Evolutionary conservation across 2,888 invertebrate species (phyloP), one percentile per base, ranked within the genome.

Genomic region (Balanococcus diminutus): DNA sequence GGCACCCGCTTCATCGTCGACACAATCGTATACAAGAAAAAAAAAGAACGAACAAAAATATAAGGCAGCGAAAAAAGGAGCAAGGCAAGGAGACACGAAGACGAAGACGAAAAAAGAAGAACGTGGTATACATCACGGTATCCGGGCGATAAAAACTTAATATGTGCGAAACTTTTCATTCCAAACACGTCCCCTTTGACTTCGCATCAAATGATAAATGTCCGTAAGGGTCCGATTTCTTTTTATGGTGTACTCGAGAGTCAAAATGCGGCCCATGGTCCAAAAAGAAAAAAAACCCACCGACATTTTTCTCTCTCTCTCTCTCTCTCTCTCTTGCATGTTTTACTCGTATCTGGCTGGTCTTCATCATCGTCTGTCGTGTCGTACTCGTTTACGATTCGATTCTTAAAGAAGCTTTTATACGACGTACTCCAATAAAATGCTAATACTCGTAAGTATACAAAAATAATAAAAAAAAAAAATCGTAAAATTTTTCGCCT

Each of bases 121-220:
- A 79, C 31, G 32, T 32, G 79, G 79, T 79, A 79, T 46, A 46
- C 46, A 46, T 46, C 46, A 46, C 46, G 46, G 46, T 36, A 36
- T 22, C 39, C n/a, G 25, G 81, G 39, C 39, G 39, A 81, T 81
- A 81, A 81, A 81, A 32, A 81, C 81, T 36, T 36, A 36, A 81
- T 81, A 81, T 81, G 81, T 81, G 81, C 81, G 42, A 81, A 39
- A 81, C 81, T 81, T 81, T 36, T 39, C 39, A 81, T 32, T 81
- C 81, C 42, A 5, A 39, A 42, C 81, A 81, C 81, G 81, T 81
- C 42, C 39, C 39, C 25, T 36, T 81, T 81, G 81, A 81, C 81
- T 81, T 81, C 19, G 42, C 22, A 81, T 81, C 81, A 81, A 81
- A 81, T 36, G 81, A 81, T 81, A 81, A 36, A 81, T 81, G 81